Evolutionary conservation across 2,888 invertebrate species (phyloP), one percentile per base, ranked within the genome.

Genomic region (Tiliacea aurago): DNA sequence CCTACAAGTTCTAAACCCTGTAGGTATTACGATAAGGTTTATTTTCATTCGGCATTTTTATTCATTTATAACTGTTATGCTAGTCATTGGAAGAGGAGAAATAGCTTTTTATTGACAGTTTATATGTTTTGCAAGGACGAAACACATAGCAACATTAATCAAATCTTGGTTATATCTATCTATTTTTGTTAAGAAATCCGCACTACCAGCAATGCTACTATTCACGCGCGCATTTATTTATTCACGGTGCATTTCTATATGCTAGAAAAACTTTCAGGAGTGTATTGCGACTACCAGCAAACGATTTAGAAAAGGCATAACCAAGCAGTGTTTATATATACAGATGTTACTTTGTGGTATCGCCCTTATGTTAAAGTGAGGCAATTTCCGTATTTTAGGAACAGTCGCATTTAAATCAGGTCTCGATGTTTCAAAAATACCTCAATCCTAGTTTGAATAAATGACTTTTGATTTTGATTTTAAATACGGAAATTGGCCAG

Each of bases 161-260:
- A 61, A 55, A 61, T 18, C 23, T 61, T 47, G 20, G 9, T 33
- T 43, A 3, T 33, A n/a, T 33, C 6, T 28, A 49, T 10, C 11
- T n/a, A 56, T 45, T 53, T 33, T 53, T n/a, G 5, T 51, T 28
- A 7, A 37, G 43, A 37, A 53, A 56, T 18, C n/a, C 15, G 7
- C 28, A 28, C 63, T 59, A 64, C 9, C 1, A 56, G 4, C 20
- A 43, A 37, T 51, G 20, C 75, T 53, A 33, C 47, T 23, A 64
- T 37, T 56, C n/a, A 47, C 55, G 2, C 64, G 80, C 47, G 6
- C 59, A 53, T 33, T 47, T 47, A 49, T 59, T 45, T 28, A 41
- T 20, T 80, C 11, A 56, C 51, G n/a, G 63, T 76, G 63, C 75
- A 49, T 20, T 23, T 47, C 75, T 65, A 74, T 55, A 23, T n/a